phyloP scores from a whole-genome alignment of 2,888 invertebrate species.

The Lampropteryx suffumata region DNA sequence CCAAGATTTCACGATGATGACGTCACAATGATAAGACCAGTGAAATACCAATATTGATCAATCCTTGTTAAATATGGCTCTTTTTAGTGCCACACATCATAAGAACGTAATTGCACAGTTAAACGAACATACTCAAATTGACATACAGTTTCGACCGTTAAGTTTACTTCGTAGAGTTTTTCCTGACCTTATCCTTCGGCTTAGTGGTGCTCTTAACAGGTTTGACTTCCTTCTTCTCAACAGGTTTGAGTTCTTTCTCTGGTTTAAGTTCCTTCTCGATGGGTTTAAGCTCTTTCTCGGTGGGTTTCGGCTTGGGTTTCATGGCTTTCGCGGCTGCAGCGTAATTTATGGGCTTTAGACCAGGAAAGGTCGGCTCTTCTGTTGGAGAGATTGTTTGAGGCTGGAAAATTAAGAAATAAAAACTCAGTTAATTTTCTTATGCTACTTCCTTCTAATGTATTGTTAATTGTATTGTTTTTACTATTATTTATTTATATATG shows the following conservation, averaged over 20 bases:
- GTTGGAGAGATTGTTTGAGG: constrained; percentile 28
- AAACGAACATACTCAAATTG: not conserved
- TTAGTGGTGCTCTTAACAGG: not conserved
- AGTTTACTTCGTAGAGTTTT: constrained; percentile 67
- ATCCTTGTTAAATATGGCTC: no score
- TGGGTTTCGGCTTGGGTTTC: constrained; percentile 60
- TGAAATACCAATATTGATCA: no score
- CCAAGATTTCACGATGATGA: no score
- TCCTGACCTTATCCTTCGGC: constrained; percentile 43
- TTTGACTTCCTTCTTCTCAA: constrained; percentile 38
- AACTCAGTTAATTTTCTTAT: no score
- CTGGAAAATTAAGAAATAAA: constrained; percentile 36
- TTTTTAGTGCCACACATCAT: no score
- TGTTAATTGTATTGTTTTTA: no score
- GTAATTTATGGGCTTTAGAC: constrained; percentile 72
- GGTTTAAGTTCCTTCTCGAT: constrained; percentile 35
- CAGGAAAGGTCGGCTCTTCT: constrained; percentile 43
- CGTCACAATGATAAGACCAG: no score
- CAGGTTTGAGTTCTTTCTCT: constrained; percentile 25
- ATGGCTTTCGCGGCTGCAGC: constrained; percentile 75
- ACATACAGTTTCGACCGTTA: not conserved
- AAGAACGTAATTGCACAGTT: constrained; percentile 1
- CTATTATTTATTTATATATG: no score
- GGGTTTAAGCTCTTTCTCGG: constrained; percentile 31
- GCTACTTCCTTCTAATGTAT: no score